Evolutionary conservation across 1,140 invertebrate genomes (phyloP).

Genomic region (Camponotus floridanus): DNA sequence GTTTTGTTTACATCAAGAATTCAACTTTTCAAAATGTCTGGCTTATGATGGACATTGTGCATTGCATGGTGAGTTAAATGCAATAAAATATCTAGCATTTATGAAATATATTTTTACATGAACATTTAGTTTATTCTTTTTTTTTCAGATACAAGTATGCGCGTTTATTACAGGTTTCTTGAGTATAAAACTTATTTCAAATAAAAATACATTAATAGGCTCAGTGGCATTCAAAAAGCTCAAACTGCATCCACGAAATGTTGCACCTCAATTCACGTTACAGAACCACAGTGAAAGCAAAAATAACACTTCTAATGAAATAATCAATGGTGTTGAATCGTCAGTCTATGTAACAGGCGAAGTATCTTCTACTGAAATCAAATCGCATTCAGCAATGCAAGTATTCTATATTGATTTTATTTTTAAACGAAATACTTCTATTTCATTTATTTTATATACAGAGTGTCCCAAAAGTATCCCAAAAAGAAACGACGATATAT

Average conservation of each 20-base stretch:
- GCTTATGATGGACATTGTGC: conserved; percentile 74
- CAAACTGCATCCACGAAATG: conserved; percentile 21
- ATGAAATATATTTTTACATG: not conserved
- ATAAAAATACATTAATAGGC: conserved; percentile 58
- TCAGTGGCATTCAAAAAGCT: conserved; percentile 75
- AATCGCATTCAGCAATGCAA: conserved; percentile 73
- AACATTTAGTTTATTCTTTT: conserved; percentile 22
- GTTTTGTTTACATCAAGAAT: conserved; percentile 71
- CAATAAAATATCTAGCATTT: conserved; percentile 12
- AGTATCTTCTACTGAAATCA: conserved; percentile 68
- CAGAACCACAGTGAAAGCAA: not conserved
- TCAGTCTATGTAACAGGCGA: conserved; percentile 72
- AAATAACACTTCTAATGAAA: conserved; percentile 24
- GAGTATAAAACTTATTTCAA: conserved; percentile 75
- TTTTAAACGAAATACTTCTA: conserved; percentile 1
- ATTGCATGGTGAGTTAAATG: conserved; percentile 77
- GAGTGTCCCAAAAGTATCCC: too few species aligned
- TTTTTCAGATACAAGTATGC: conserved; percentile 74
- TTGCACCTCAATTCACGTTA: not conserved
- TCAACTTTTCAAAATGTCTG: conserved; percentile 70
- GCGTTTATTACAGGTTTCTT: conserved; percentile 77
- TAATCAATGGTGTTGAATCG: conserved; percentile 45
- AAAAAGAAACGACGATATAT: too few species aligned
- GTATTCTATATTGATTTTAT: conserved; percentile 43
- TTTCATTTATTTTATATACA: too few species aligned